Percentiles rank a stretch among this genome's conserved stretches.
Evolutionary conservation across 2,113 vertebrate species (phyloP).

Genomic region (Heterochromis multidens): DNA sequence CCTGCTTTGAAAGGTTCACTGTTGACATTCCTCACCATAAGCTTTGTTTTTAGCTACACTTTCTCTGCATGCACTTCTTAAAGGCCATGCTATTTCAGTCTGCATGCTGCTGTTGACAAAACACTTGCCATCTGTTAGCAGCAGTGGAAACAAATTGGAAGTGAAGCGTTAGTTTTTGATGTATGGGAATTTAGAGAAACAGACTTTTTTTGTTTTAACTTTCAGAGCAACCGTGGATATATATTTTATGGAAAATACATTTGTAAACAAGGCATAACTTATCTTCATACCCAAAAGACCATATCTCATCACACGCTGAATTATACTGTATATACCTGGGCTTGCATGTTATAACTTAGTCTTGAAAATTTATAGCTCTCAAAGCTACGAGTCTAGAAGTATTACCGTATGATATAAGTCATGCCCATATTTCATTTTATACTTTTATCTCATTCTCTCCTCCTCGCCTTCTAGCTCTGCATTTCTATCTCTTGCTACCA

Average conservation of each 20-base stretch:
- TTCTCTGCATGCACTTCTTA: constrained; percentile 32
- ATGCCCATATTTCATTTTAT: constrained; percentile 37
- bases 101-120: constrained; percentile 31
- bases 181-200: neutral
- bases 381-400: constrained; percentile 30
- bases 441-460: constrained; percentile 3
- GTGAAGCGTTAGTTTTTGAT: constrained; percentile 24
- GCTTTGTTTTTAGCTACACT: constrained; percentile 54
- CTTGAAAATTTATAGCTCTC: constrained; percentile 36
- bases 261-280: constrained; percentile 15
- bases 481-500: constrained; percentile 16
- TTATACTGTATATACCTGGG: constrained; percentile 8
- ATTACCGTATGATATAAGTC: constrained; percentile 46
- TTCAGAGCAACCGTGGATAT: neutral
- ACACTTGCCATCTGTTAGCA: constrained; percentile 21
- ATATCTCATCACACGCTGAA: constrained; percentile 7
- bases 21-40: constrained; percentile 40
- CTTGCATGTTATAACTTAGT: constrained; percentile 15
- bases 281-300: neutral
- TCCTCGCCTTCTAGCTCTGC: neutral
- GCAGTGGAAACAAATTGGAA: constrained; percentile 5
- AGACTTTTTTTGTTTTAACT: neutral
- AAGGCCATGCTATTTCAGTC: constrained; percentile 18
- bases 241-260: constrained; percentile 9
- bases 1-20: constrained; percentile 47